Evolutionary conservation across 1,140 invertebrate species (phyloP).

Genomic region (Drusus annulatus): DNA sequence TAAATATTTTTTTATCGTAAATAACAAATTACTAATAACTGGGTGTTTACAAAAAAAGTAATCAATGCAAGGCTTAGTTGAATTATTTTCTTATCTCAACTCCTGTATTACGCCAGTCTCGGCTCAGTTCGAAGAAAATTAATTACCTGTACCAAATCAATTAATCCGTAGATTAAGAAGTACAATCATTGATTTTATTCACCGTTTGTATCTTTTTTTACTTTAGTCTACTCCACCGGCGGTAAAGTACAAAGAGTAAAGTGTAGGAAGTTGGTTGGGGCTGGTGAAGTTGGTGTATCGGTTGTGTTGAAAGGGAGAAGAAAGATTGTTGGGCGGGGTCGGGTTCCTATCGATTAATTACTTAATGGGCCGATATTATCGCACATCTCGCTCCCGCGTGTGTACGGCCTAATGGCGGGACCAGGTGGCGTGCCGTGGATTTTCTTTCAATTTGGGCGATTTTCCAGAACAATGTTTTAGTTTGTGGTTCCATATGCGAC

Average conservation of each 20-base stretch:
- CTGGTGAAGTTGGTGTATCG: neutral
- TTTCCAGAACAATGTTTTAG: too few species aligned
- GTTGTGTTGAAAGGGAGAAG: slow-evolving; percentile 48
- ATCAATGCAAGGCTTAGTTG: neutral
- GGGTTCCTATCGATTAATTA: slow-evolving; percentile 55
- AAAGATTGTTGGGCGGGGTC: slow-evolving; percentile 55
- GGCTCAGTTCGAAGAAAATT: neutral
- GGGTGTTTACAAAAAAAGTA: too few species aligned
- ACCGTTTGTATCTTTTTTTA: neutral
- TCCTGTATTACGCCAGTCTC: too few species aligned
- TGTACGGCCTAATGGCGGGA: neutral
- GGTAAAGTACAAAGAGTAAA: too few species aligned
- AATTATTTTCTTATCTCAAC: neutral
- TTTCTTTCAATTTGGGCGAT: too few species aligned
- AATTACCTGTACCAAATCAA: neutral
- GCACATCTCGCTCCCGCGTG: neutral
- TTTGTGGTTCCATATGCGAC: too few species aligned
- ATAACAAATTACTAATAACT: too few species aligned
- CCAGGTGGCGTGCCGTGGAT: too few species aligned
- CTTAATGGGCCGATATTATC: slow-evolving; percentile 52
- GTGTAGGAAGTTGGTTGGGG: too few species aligned
- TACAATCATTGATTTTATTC: neutral
- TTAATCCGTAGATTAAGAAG: neutral
- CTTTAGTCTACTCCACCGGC: neutral
- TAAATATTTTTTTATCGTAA: too few species aligned